A percentile compares a stretch with the other conserved stretches of the same genome.
Evolutionary conservation across 1,140 invertebrate species (phyloP).

Genomic region (Bombus terrestris): DNA sequence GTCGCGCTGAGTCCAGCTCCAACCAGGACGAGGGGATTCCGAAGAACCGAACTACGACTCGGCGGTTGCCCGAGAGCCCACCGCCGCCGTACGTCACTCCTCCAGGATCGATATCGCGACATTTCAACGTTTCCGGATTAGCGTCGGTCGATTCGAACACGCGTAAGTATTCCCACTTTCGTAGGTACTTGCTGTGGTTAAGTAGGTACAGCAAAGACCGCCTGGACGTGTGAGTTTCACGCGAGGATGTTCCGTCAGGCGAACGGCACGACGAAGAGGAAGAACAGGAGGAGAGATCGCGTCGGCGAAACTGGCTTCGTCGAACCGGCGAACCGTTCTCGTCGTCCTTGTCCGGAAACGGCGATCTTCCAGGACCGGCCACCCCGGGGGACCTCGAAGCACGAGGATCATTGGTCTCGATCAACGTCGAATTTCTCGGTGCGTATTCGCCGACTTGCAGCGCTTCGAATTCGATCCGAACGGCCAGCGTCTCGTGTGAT

Average conservation of each 20-base stretch:
- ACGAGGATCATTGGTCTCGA: slow-evolving; percentile 40
- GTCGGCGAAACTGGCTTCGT: slow-evolving; percentile 56
- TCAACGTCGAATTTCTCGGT: slow-evolving; percentile 72
- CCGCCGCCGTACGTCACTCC: slow-evolving; percentile 80
- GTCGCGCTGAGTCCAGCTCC: slow-evolving; percentile 34
- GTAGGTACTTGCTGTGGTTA: not conserved
- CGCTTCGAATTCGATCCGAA: slow-evolving; percentile 37
- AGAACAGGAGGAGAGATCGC: not conserved
- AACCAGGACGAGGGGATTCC: not conserved
- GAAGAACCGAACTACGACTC: slow-evolving; percentile 5
- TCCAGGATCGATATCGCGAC: slow-evolving; percentile 70
- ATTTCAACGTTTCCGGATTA: slow-evolving; percentile 51
- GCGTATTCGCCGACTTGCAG: slow-evolving; percentile 69
- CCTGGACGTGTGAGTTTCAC: not conserved
- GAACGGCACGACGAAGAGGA: not conserved
- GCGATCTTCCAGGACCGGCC: not conserved
- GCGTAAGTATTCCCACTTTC: slow-evolving; percentile 41
- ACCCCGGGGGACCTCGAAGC: not conserved
- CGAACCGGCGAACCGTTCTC: slow-evolving; percentile 43
- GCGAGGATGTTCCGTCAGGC: not conserved
- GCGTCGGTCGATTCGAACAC: slow-evolving; percentile 47
- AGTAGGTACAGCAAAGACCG: no score
- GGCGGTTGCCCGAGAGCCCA: slow-evolving; percentile 73
- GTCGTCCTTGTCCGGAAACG: slow-evolving; percentile 52
- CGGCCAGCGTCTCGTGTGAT: slow-evolving; percentile 65